These are phyloP conservation scores for Acanthiza pusilla DNA, from an alignment of 2,797 vertebrate genomes.

Conservation along the genomic window DNA sequence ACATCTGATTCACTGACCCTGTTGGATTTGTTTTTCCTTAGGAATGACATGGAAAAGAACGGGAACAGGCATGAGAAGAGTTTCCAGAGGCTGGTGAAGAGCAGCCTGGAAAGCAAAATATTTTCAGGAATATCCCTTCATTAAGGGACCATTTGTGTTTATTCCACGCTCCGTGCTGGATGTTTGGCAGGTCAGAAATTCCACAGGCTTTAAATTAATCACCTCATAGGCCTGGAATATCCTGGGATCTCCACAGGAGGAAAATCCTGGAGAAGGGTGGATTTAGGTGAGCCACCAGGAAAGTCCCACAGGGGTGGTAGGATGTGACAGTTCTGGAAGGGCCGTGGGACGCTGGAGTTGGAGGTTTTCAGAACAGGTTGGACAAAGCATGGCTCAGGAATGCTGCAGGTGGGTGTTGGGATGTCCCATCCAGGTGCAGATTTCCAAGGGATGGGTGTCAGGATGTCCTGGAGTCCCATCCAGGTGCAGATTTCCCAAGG, in stretches of 20 bases:
- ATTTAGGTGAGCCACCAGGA: not conserved
- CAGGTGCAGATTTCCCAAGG: no score
- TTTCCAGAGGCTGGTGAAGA: not conserved
- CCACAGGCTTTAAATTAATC: not conserved
- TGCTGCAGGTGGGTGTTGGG: conserved; percentile 1
- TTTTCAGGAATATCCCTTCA: not conserved
- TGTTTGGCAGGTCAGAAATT: not conserved
- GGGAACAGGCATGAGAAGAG: accelerated
- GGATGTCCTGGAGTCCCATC: no score
- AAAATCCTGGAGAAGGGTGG: not conserved
- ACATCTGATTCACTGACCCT: not conserved
- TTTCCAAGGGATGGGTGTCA: no score
- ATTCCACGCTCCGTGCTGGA: not conserved
- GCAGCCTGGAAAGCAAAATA: not conserved
- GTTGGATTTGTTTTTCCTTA: not conserved
- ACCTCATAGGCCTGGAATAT: not conserved
- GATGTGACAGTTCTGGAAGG: not conserved
- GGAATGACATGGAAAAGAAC: not conserved
- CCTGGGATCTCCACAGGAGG: not conserved
- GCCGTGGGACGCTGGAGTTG: not conserved
- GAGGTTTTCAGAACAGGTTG: not conserved
- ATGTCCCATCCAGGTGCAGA: no score
- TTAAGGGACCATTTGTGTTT: not conserved
- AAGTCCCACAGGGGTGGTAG: not conserved
- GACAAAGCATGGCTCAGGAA: not conserved